A percentile compares a stretch with the other conserved stretches of the same genome.
These are phyloP conservation scores for Myopa tessellatipennis DNA, from an alignment of 2,888 invertebrate genomes.

Conservation along the genomic window DNA sequence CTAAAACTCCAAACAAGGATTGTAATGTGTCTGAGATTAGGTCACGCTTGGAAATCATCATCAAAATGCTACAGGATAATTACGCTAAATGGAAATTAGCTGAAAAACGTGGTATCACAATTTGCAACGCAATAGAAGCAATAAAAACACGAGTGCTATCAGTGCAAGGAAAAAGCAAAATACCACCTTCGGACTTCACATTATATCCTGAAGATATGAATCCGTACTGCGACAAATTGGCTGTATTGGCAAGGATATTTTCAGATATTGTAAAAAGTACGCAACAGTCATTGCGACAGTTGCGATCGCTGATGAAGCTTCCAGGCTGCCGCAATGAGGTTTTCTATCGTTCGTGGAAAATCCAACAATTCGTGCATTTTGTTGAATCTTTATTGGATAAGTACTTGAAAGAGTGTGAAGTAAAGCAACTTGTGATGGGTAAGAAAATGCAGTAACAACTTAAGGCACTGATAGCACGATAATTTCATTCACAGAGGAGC, in stretches of 20 bases:
- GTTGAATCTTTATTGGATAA: conserved; percentile 51
- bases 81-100: conserved; percentile 63
- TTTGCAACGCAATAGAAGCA: conserved; percentile 62
- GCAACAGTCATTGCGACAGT: conserved; percentile 54
- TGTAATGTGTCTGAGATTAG: conserved; percentile 54
- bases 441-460: conserved; percentile 34
- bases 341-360: conserved; percentile 61
- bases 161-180: conserved; percentile 32
- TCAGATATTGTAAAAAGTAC: conserved; percentile 57
- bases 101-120: conserved; percentile 59
- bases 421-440: conserved; percentile 62
- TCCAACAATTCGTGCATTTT: conserved; percentile 57
- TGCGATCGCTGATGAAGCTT: conserved; percentile 56
- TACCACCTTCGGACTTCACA: conserved; percentile 3
- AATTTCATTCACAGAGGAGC: conserved; percentile 51
- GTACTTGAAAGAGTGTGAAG: conserved; percentile 56
- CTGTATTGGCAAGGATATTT: conserved; percentile 59
- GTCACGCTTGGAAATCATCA: conserved; percentile 54
- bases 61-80: conserved; percentile 55
- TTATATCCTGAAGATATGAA: conserved; percentile 57
- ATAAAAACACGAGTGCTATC: conserved; percentile 59
- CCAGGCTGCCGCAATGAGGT: conserved; percentile 52
- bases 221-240: conserved; percentile 58
- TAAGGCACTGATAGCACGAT: neutral
- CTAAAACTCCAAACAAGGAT: conserved; percentile 47